Evolutionary conservation across 2,797 vertebrate genomes (phyloP), one percentile per base, ranked within the genome.

Genomic region (Xenopus petersii): DNA sequence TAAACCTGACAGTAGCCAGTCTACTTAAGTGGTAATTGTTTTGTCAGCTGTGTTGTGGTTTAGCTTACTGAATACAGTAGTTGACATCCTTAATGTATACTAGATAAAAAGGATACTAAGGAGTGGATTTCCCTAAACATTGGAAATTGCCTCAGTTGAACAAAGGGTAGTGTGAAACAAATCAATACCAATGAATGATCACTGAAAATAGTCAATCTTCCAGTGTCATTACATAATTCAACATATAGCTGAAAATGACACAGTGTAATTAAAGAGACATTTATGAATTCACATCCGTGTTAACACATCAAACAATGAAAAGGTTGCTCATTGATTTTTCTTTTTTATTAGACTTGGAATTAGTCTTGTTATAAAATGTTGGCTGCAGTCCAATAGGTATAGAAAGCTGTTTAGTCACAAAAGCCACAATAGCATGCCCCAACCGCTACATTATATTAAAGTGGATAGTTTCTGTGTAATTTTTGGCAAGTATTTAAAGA

Each of bases 301-400:
- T 42, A 7, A 42, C 36, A 36, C 33, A 7, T 3, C 36, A 42
- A 42, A 42, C 36, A n/a, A 73, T 63, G 21, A 48, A 63, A 67
- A 62, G 30, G 46, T 62, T 67, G 33, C 48, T 77, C 64, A 65
- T 70, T 75, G 54, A 59, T 65, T 70, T 64, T 49, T 12, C 36
- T 42, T 47, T 59, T 59, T 73, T 71, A 77, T 62, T 71, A 47
- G 42, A 66, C 24, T 71, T 56, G 61, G 21, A 26, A 61, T 75
- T 65, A 65, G 55, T 65, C 8, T 21, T 71, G 13, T 49, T 30
- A 71, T 66, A 61, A 65, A 66, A 66, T 33, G 63, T 61, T 76
- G 63, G 68, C 68, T 16, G n/a, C 10, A 6, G 2, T 66, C 68
- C 75, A 76, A 17, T 17, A 51, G 1, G 30, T 15, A 70, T 54